Base-by-base conservation (phyloP, 2,888 invertebrate genomes). In the Endomychus coccineus region DNA sequence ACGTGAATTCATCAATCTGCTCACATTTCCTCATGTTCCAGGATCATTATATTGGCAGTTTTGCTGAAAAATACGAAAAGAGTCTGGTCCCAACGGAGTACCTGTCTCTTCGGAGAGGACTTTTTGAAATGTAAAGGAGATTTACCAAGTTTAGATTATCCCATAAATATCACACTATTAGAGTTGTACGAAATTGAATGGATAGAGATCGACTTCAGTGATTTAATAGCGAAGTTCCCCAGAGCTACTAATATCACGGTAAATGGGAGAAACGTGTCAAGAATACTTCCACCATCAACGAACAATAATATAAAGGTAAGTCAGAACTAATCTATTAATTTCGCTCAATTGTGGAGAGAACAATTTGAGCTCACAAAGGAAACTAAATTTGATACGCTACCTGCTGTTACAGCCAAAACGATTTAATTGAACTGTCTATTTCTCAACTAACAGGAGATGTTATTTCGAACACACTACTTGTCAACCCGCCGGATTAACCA, bases 231-330 rank as follows among this genome's bases (percentile, higher is more conserved):
- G 9, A 44, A 40, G 17, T 55, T 51, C 38, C 51, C 50, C 1
- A 40, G 49, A 15, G 39, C 50, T 6, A 31, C 29, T 22, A 43
- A 45, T 15, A 27, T 55, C 13, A 43, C 45, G 3, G 40, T 55
- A n/a, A 34, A 43, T 14, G 52, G 49, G 7, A 44, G 44, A 4
- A 51, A 52, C 33, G 41, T 44, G 9, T 40, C 39, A 5, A 40
- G 23, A n/a, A 23, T 55, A 5, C 32, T 40, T 17, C 39, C 49
- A 15, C 50, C 52, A 2, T 32, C 40, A 3, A 24, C 23, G 9
- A 23, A 15, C 9, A 45, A 39, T 31, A 42, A 42, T 11, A 44
- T 51, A 10, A 44, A 36, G 36, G 51, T 51, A 42, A 37, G 38
- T 16, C 6, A 24, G 6, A 7, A 23, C n/a, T n/a, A n/a, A n/a